Conservation (phyloP, 2,797 vertebrate genomes). For the Liparis tanakae region DNA sequence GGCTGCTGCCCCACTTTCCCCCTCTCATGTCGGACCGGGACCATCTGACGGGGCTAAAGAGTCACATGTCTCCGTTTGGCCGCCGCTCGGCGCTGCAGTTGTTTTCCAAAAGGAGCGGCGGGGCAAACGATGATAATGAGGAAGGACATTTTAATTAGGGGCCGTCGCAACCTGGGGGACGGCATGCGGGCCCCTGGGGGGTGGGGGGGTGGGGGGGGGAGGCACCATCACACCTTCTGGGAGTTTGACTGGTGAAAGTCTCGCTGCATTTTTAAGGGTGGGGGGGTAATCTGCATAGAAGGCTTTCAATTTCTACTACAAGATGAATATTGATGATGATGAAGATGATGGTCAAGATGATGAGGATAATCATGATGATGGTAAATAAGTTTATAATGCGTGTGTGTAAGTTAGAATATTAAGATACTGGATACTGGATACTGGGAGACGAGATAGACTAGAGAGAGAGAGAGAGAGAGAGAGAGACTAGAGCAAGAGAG, state of each 20-base stretch:
- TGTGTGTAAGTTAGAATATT: background rate
- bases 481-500: no score
- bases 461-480: no score
- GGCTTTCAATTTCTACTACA: background rate
- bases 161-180: slow-evolving; percentile 77
- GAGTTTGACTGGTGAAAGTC: slow-evolving; percentile 64
- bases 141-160: slow-evolving; percentile 86
- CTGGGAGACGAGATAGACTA: no score
- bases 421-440: no score
- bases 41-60: slow-evolving; percentile 85
- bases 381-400: background rate
- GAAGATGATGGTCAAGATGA: no score
- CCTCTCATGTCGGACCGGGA: slow-evolving; percentile 80
- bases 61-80: slow-evolving; percentile 85
- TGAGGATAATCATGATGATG: background rate
- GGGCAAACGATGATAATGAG: slow-evolving; percentile 84
- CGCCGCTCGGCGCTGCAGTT: slow-evolving; percentile 70
- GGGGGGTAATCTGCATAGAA: slow-evolving; percentile 44
- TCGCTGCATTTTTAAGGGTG: slow-evolving; percentile 56
- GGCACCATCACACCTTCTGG: slow-evolving; percentile 67
- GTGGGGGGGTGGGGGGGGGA: slow-evolving; percentile 47
- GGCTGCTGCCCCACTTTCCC: slow-evolving; percentile 82
- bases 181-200: slow-evolving; percentile 56
- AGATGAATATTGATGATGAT: background rate
- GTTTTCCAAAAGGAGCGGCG: slow-evolving; percentile 80